A percentile compares a stretch with the other conserved stretches of the same genome.
Conservation (phyloP, 92 coral and sea anemone genomes). For the Epizoanthus fatuus region DNA sequence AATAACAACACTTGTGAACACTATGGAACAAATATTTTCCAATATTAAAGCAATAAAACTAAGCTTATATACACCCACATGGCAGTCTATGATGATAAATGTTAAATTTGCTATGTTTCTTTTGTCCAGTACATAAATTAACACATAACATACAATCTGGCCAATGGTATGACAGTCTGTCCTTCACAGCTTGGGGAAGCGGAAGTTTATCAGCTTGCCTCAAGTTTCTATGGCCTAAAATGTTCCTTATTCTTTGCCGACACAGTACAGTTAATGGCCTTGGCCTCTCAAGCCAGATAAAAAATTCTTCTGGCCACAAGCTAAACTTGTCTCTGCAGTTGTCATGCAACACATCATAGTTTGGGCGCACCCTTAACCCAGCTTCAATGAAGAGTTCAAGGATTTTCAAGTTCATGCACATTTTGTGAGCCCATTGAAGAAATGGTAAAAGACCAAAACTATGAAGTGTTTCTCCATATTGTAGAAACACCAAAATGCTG, state of each 20-base stretch:
- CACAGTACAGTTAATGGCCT: slow-evolving; percentile 42
- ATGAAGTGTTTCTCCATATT: slow-evolving; percentile 44
- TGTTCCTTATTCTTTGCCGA: slow-evolving; percentile 37
- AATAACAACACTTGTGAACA: too few relatives aligned
- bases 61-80: slow-evolving; percentile 25
- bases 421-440: slow-evolving; percentile 32
- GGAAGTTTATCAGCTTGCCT: slow-evolving; percentile 29
- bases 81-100: slow-evolving; percentile 33
- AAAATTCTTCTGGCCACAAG: slow-evolving; percentile 55
- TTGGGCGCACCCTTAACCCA: slow-evolving; percentile 18
- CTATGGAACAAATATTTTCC: too few relatives aligned
- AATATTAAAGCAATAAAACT: neutral
- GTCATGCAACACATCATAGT: neutral
- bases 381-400: slow-evolving; percentile 58
- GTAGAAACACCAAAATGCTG: slow-evolving; percentile 49
- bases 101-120: slow-evolving; percentile 1
- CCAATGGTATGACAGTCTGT: slow-evolving; percentile 27
- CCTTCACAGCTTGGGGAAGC: slow-evolving; percentile 4
- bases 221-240: slow-evolving; percentile 12
- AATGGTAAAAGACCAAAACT: slow-evolving; percentile 23
- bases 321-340: slow-evolving; percentile 1
- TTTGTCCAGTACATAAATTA: slow-evolving; percentile 14
- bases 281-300: slow-evolving; percentile 51
- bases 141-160: neutral
- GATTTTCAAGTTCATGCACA: slow-evolving; percentile 43